Conservation (phyloP, 1,140 invertebrate genomes). For the Gonioctena quinquepunctata region DNA sequence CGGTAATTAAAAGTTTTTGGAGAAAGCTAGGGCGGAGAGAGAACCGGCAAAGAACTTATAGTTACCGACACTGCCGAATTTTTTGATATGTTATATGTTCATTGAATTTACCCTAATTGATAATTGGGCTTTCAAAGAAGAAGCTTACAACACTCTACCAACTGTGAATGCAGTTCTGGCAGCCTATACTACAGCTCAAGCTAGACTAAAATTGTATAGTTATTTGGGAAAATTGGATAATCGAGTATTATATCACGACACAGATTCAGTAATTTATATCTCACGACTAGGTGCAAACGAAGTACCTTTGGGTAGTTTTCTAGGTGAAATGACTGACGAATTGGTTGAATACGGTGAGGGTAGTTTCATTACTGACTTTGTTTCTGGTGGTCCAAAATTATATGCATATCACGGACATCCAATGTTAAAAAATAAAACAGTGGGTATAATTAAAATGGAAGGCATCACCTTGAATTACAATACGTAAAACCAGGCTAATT, state of each 20-base stretch:
- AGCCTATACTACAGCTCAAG: slow-evolving; percentile 49
- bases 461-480: slow-evolving; percentile 16
- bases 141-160: neutral
- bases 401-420: slow-evolving; percentile 14
- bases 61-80: slow-evolving; percentile 12
- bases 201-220: slow-evolving; percentile 47
- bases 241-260: slow-evolving; percentile 55
- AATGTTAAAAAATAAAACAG: neutral
- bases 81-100: slow-evolving; percentile 34
- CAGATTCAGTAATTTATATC: slow-evolving; percentile 50
- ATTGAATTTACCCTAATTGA: slow-evolving; percentile 38
- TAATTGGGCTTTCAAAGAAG: slow-evolving; percentile 31
- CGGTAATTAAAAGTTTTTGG: slow-evolving; percentile 27
- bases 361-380: slow-evolving; percentile 26
- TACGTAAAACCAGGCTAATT: slow-evolving; percentile 7
- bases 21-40: slow-evolving; percentile 23
- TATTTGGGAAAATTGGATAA: slow-evolving; percentile 47
- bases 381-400: slow-evolving; percentile 32
- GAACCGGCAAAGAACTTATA: slow-evolving; percentile 15
- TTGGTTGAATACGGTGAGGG: slow-evolving; percentile 25
- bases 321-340: slow-evolving; percentile 51
- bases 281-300: slow-evolving; percentile 23
- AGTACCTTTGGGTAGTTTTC: slow-evolving; percentile 35
- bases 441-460: slow-evolving; percentile 15
- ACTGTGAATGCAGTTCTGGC: slow-evolving; percentile 49